Base-by-base conservation (phyloP, 2,888 invertebrate genomes). In the Cartodere bifasciata region DNA sequence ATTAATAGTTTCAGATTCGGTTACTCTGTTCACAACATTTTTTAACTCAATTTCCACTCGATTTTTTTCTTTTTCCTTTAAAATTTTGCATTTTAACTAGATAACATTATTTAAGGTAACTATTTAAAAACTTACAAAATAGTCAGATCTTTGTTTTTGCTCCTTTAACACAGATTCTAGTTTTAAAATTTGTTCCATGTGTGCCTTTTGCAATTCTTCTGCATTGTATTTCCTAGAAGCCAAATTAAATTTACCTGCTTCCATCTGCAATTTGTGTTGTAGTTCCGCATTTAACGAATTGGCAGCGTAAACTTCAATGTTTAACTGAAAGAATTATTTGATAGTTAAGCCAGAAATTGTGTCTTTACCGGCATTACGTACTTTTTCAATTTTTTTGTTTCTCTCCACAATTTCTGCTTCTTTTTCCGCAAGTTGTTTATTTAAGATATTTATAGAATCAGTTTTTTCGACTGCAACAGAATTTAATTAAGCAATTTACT, bases 241-340 rank as follows among this genome's bases (percentile, higher is more conserved):
- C 14, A 40, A 31, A 36, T 39, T 46, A 32, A 51, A 51, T 4
- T 48, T 47, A 31, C 48, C 46, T 14, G 39, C 44, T 32, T 47
- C 46, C 13, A 38, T 34, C 23, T 44, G 35, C 13, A 50, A 28
- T 44, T 52, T 49, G 10, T 50, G 23, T 28, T 52, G 45, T 15
- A 52, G 29, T 23, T 52, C 52, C 29, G 46, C 44, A 16, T 50
- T 30, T 24, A 47, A 47, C 12, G 46, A 35, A 34, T 44, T 47
- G 28, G 51, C 50, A 4, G 49, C 41, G 16, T 34, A 35, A 20
- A 53, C 37, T 30, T 53, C 52, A 14, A 41, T 28, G n/a, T 39
- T 32, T 17, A 35, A 23, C 35, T 34, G 40, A 37, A 40, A 38
- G 20, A 20, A 20, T 20, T 7, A n/a, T n/a, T 20, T 20, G 20